Base-by-base conservation (phyloP, 2,113 vertebrate species). In the Ammodramus savannarum region DNA sequence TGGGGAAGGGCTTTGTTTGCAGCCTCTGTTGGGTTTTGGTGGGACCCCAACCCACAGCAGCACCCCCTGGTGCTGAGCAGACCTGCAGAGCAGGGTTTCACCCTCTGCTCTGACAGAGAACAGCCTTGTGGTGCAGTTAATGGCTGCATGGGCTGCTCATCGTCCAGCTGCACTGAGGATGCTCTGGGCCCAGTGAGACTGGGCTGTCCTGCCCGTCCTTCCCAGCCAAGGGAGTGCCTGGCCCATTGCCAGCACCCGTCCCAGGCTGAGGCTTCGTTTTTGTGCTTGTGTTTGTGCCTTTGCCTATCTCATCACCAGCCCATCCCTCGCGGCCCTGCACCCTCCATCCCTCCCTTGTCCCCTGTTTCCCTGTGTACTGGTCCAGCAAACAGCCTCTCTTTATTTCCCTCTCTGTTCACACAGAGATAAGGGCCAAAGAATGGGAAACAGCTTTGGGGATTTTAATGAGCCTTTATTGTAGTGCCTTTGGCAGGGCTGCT, bases 371-470 rank as follows among this genome's bases (percentile, higher is more conserved):
- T 25, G 43, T 22, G 48, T 90, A 58, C 46, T 69, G 20, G 94
- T n/a, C 59, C 13, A 0, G 93, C 90, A 91, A 92, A 91, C 88
- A 89, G 88, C 94, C 67, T 52, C 75, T 83, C 92, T 94, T 58
- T 65, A 73, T 71, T 89, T 69, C 94, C 39, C 55, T 86, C 71
- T 92, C 91, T 96, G 95, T 85, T 93, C 96, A 81, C 84, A 93
- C 85, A 89, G 94, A 95, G 95, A 96, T 95, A 96, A 97, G 96
- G 95, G 68, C 85, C 88, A 73, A 81, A 90, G 85, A 94, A 97
- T 88, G 89, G 86, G 65, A 65, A 95, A 84, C 54, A 36, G 94
- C 94, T 79, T 46, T 81, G 26, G 91, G 85, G 85, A 94, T 95
- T 95, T 94, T 95, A 94, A 96, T 95, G 95, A 93, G 91, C 84